Evolutionary conservation across 1,140 invertebrate species (phyloP).

Genomic region (Condylostylus longicornis): DNA sequence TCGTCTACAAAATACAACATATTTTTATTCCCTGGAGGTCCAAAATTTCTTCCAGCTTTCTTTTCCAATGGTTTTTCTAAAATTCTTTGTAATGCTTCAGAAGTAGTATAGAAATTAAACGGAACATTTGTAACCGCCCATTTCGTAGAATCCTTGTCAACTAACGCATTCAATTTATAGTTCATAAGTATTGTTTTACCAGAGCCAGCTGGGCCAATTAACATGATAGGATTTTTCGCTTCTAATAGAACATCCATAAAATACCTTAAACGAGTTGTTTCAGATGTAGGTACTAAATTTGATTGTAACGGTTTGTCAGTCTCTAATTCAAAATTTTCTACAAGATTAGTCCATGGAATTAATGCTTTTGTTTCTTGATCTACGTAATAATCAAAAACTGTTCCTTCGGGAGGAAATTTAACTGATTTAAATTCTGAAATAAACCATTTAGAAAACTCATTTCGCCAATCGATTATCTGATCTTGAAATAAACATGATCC

Average conservation of each 20-base stretch:
- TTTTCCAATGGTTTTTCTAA: slow-evolving; percentile 88
- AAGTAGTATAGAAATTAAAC: slow-evolving; percentile 91
- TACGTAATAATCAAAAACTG: slow-evolving; percentile 81
- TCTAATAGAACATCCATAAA: slow-evolving; percentile 76
- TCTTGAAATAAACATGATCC: slow-evolving; percentile 81
- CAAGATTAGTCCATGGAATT: slow-evolving; percentile 68
- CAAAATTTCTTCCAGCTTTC: slow-evolving; percentile 85
- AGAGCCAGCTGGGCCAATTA: slow-evolving; percentile 75
- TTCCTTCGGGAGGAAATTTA: slow-evolving; percentile 65
- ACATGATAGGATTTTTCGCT: slow-evolving; percentile 69
- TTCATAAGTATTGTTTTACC: slow-evolving; percentile 73
- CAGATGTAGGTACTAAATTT: slow-evolving; percentile 65
- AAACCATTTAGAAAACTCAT: slow-evolving; percentile 68
- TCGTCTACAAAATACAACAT: slow-evolving; percentile 93
- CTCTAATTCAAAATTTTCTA: slow-evolving; percentile 68
- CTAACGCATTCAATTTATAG: slow-evolving; percentile 58
- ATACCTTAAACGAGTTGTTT: slow-evolving; percentile 72
- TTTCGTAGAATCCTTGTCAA: slow-evolving; percentile 47
- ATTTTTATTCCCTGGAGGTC: slow-evolving; percentile 75
- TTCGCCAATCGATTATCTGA: slow-evolving; percentile 72
- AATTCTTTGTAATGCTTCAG: slow-evolving; percentile 75
- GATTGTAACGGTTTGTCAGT: slow-evolving; percentile 77
- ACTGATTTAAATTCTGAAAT: slow-evolving; percentile 78
- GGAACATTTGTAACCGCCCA: slow-evolving; percentile 68
- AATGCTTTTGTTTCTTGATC: slow-evolving; percentile 74